These are phyloP conservation scores for Drosophila arizonae DNA, from an alignment of 1,140 invertebrate species.

Conservation along the genomic window DNA sequence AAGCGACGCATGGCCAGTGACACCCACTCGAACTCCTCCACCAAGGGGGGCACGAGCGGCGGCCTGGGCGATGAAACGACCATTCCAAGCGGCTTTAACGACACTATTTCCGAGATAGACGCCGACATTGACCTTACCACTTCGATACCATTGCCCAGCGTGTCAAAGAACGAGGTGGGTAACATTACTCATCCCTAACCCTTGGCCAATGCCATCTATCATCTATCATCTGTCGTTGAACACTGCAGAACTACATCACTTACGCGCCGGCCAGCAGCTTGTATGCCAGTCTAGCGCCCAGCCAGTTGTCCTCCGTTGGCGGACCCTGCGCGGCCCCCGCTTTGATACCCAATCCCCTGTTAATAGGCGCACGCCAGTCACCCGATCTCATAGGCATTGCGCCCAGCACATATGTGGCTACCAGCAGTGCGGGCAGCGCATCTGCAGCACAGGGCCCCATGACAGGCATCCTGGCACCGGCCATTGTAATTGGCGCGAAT, in stretches of 20 bases:
- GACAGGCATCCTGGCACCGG: constrained; percentile 63
- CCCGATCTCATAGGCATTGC: constrained; percentile 75
- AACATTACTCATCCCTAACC: background rate
- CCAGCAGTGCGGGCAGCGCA: constrained; percentile 32
- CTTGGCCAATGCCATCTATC: constrained; percentile 3
- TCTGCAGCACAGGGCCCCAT: constrained; percentile 33
- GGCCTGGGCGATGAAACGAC: constrained; percentile 84
- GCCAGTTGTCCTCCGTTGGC: constrained; percentile 44
- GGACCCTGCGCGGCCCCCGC: constrained; percentile 23
- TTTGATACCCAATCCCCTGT: constrained; percentile 58
- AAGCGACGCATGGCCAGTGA: constrained; percentile 84
- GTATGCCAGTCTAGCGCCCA: constrained; percentile 63
- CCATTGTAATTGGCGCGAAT: constrained; percentile 67
- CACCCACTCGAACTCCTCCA: constrained; percentile 56
- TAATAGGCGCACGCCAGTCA: constrained; percentile 65
- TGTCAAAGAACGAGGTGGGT: constrained; percentile 80
- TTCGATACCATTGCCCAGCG: constrained; percentile 83
- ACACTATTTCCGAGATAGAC: constrained; percentile 88
- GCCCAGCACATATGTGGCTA: constrained; percentile 52
- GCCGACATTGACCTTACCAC: constrained; percentile 88
- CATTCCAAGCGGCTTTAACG: constrained; percentile 89
- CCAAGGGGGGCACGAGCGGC: constrained; percentile 34
- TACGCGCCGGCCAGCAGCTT: constrained; percentile 68
- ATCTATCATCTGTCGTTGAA: constrained; percentile 15
- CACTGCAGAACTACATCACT: constrained; percentile 70